These are phyloP conservation scores for Liopterus haemorrhoidalis DNA, from an alignment of 2,888 invertebrate species.

Conservation along the genomic window DNA sequence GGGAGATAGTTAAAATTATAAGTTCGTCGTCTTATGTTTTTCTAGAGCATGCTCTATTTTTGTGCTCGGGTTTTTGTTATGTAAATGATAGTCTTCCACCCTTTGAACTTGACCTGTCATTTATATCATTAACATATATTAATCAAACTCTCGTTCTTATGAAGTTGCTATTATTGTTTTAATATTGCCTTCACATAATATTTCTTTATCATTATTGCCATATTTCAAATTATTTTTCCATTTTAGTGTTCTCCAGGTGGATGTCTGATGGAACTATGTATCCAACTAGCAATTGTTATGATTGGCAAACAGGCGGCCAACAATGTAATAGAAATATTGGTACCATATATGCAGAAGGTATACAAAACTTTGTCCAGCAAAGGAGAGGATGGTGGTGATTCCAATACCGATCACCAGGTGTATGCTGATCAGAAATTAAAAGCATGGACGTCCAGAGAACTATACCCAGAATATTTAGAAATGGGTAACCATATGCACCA, in stretches of 20 bases:
- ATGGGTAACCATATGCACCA: slow-evolving; percentile 75
- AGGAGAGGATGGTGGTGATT: no score
- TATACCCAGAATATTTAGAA: slow-evolving; percentile 79
- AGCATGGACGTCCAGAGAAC: slow-evolving; percentile 57
- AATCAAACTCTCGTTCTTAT: no score
- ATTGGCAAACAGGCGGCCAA: slow-evolving; percentile 79
- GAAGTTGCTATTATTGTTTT: no score
- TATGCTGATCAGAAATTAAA: slow-evolving; percentile 66
- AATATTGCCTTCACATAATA: no score
- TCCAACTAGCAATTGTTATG: no score
- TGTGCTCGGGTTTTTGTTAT: no score
- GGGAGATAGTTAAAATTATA: no score
- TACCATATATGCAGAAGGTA: slow-evolving; percentile 58
- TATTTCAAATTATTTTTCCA: slow-evolving; percentile 18
- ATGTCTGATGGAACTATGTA: no score
- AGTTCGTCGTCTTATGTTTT: no score
- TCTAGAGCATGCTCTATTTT: no score
- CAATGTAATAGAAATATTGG: slow-evolving; percentile 67
- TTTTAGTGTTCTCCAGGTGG: slow-evolving; percentile 73
- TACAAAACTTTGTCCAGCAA: slow-evolving; percentile 47
- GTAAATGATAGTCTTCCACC: no score
- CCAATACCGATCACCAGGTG: slow-evolving; percentile 58
- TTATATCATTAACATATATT: slow-evolving; percentile 22
- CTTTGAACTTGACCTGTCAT: slow-evolving; percentile 19
- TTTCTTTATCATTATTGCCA: no score